Evolutionary conservation across 2,888 invertebrate species (phyloP).

Genomic region (Carterocephalus palaemon): DNA sequence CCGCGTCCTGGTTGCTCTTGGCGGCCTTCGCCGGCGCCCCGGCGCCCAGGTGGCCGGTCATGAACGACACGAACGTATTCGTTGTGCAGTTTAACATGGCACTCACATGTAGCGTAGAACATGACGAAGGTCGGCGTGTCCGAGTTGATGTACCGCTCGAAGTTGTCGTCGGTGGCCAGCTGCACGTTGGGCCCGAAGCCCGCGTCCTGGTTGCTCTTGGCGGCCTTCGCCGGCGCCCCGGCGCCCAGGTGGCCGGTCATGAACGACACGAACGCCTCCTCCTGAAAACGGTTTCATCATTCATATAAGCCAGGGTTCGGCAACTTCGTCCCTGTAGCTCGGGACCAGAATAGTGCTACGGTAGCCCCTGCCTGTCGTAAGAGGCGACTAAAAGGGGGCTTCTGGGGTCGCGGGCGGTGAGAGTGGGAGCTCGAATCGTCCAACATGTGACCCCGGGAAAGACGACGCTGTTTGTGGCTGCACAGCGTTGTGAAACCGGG

Average conservation of each 20-base stretch:
- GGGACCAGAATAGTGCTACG: no score
- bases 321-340: no score
- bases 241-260: conserved; percentile 66
- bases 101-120: conserved; percentile 87
- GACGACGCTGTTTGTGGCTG: no score
- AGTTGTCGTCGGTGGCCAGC: conserved; percentile 78
- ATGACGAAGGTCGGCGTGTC: conserved; percentile 83
- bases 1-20: conserved; percentile 53
- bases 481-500: no score
- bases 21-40: conserved; percentile 38
- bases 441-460: no score
- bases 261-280: conserved; percentile 82
- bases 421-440: no score
- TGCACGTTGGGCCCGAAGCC: conserved; percentile 67
- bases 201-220: conserved; percentile 50
- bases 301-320: no score
- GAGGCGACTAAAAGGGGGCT: no score
- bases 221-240: conserved; percentile 37
- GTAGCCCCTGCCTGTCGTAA: no score
- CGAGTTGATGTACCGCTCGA: conserved; percentile 78
- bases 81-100: no score
- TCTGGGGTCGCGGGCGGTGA: no score
- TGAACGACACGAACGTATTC: no score
- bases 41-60: conserved; percentile 59
- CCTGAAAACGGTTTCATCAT: conserved; percentile 72